A percentile compares a stretch with the other conserved stretches of the same genome.
phyloP scores from a whole-genome alignment of 1,140 invertebrate genomes.

The Drosophila sp. region DNA sequence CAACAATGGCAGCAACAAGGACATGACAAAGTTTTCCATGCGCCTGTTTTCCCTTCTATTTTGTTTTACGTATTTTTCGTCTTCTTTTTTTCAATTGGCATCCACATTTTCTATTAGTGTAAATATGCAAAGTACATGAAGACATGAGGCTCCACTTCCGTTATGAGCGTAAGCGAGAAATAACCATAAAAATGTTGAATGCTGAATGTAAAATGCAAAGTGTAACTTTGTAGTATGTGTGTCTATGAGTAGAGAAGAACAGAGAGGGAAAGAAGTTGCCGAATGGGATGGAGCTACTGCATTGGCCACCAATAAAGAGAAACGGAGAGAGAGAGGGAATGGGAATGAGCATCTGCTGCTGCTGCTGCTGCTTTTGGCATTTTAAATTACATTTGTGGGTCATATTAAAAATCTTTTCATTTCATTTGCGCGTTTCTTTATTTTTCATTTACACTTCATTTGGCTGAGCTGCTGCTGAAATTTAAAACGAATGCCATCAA shows the following conservation, averaged over 20 bases:
- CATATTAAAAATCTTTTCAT: constrained; percentile 73
- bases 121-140: constrained; percentile 84
- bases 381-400: constrained; percentile 68
- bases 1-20: constrained; percentile 50
- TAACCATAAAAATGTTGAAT: constrained; percentile 72
- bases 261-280: neutral
- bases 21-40: constrained; percentile 61
- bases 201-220: constrained; percentile 63
- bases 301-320: constrained; percentile 1
- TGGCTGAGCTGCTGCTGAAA: constrained; percentile 45
- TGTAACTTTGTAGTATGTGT: constrained; percentile 68
- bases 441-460: constrained; percentile 74
- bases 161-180: constrained; percentile 59
- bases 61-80: neutral
- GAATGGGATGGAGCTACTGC: constrained; percentile 17
- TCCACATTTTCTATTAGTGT: constrained; percentile 83
- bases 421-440: constrained; percentile 48
- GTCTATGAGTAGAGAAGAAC: neutral
- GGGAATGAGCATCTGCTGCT: constrained; percentile 12
- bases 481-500: constrained; percentile 67
- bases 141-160: constrained; percentile 80
- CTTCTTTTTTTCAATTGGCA: constrained; percentile 71
- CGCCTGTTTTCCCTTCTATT: constrained; percentile 34
- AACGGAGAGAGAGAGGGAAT: neutral
- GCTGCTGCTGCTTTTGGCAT: constrained; percentile 59